Evolutionary conservation across 2,888 invertebrate genomes (phyloP).

Genomic region (Sarcophaga variegata): DNA sequence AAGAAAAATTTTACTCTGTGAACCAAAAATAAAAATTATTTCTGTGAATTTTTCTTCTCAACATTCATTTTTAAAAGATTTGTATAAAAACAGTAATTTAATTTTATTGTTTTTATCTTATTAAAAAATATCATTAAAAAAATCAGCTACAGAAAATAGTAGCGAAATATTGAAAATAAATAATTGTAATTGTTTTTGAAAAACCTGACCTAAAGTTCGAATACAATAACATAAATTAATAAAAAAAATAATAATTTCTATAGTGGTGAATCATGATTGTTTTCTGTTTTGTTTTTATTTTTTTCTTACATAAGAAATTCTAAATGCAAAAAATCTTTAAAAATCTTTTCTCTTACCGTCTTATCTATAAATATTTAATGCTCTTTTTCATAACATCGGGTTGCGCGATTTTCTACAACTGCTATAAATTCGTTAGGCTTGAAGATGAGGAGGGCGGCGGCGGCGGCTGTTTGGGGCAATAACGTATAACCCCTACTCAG

Average conservation of each 20-base stretch:
- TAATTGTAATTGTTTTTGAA: neutral
- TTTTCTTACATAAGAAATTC: slow-evolving; percentile 29
- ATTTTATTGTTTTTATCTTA: too few species aligned
- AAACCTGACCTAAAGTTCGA: too few species aligned
- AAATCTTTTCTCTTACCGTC: slow-evolving; percentile 45
- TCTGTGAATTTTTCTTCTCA: too few species aligned
- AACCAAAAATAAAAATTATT: too few species aligned
- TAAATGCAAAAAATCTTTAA: slow-evolving; percentile 54
- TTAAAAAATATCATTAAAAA: too few species aligned
- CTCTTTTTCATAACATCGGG: slow-evolving; percentile 22
- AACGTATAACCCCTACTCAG: slow-evolving; percentile 80
- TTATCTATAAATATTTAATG: slow-evolving; percentile 26
- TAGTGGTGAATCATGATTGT: neutral
- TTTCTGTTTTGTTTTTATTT: neutral
- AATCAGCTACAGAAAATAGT: too few species aligned
- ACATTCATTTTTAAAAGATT: too few species aligned
- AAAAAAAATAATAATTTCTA: too few species aligned
- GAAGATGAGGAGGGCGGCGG: slow-evolving; percentile 25
- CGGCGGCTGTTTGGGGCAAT: slow-evolving; percentile 76
- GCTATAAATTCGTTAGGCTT: slow-evolving; percentile 78
- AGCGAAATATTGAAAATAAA: too few species aligned
- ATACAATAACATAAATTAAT: too few species aligned
- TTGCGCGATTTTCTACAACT: slow-evolving; percentile 67
- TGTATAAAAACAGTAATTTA: too few species aligned
- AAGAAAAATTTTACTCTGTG: too few species aligned